Evolutionary conservation across 2,113 vertebrate species (phyloP), one percentile per base, ranked within the genome.

Genomic region (Heterotilapia buettikoferi): DNA sequence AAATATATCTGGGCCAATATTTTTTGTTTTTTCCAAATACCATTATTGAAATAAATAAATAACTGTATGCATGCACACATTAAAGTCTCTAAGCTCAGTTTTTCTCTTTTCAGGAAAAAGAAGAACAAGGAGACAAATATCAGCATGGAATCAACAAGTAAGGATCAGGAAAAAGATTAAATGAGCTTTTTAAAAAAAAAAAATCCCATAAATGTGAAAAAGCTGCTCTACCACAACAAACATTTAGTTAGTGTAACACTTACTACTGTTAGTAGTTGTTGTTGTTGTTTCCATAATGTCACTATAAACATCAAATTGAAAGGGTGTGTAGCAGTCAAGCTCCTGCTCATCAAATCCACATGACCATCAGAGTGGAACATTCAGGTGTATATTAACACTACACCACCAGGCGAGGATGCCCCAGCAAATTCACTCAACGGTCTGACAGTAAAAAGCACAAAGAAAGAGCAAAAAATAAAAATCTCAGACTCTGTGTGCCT

Each of bases 131-230:
- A 50, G 5, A 80, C 38, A 13, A 29, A 45, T 1, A 0, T 92
- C 45, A 83, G 18, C 88, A 36, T 95, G 84, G 54, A 66, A 19
- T 50, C 88, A 33, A 52, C 86, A 87, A 45, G 93, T 95, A 93
- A 92, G 92, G 78, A 40, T 16, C 31, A 56, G 6, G 3, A 47
- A 24, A 38, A 8, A 18, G 59, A 33, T 63, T 63, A 63, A 63
- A 33, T 63, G 16, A 59, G 53, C 26, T 40, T 47, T 38, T 21
- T 45, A 26, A 31, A 31, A 1, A 59, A 63, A 26, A 47, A 6
- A 56, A 0, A 29, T 12, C 33, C 3, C 1, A 19, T 18, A 81
- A 24, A 29, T 5, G 2, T 6, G 11, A 40, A 7, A 57, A 4
- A 24, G 13, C 24, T 33, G 53, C 21, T 29, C 36, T 57, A 0